phyloP scores from a whole-genome alignment of 2,797 vertebrate genomes.

The Hippopotamyrus pictus region DNA sequence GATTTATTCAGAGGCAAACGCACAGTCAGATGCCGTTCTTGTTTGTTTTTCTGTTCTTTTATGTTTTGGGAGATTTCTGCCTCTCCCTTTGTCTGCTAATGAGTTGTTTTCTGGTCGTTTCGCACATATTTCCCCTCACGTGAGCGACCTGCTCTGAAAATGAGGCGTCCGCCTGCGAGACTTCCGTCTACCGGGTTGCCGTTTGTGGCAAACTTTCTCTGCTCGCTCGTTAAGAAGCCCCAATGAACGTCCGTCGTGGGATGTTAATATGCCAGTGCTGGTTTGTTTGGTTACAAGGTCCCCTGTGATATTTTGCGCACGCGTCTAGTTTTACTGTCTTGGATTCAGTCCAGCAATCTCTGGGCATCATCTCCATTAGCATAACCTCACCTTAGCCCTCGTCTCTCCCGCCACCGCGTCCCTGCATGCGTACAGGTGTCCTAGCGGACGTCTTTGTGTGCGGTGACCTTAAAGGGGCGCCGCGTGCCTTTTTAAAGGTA shows the following conservation, averaged over 20 bases:
- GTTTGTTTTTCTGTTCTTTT: neutral
- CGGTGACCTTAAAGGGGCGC: neutral
- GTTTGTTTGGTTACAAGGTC: neutral
- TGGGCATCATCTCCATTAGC: neutral
- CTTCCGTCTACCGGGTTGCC: neutral
- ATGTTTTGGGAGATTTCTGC: slow-evolving; percentile 2
- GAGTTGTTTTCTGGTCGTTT: slow-evolving; percentile 61
- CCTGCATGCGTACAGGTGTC: neutral
- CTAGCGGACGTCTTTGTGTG: neutral
- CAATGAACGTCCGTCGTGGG: neutral
- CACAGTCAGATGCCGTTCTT: neutral
- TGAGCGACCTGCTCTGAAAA: neutral
- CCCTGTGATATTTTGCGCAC: neutral
- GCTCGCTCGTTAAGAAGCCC: neutral
- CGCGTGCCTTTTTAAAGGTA: neutral
- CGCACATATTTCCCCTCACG: slow-evolving; percentile 38
- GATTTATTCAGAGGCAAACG: slow-evolving; percentile 9
- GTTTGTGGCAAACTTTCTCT: neutral
- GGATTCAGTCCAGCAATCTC: neutral
- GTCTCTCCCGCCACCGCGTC: neutral
- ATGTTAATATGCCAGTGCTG: neutral
- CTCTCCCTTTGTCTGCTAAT: slow-evolving; percentile 54
- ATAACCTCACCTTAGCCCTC: neutral
- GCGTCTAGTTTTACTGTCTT: neutral
- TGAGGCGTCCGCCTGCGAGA: neutral